Percentiles rank a stretch among this genome's conserved stretches.
Conservation (phyloP, 2,113 vertebrate genomes). For the Pygoscelis antarcticus region DNA sequence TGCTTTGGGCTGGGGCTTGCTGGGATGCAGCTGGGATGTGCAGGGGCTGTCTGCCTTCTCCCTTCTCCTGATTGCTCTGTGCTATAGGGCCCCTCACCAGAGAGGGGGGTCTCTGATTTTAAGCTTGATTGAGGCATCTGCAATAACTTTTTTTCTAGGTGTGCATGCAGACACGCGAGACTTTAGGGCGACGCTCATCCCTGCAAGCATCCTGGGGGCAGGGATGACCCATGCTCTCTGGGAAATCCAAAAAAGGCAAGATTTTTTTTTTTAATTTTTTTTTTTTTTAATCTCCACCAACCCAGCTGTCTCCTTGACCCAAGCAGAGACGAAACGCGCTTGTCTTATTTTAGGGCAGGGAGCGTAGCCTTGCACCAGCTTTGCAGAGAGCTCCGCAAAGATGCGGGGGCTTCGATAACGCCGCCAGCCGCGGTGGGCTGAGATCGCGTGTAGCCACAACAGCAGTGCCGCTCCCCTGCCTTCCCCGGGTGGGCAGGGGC, state of each 20-base stretch:
- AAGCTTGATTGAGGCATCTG: neutral
- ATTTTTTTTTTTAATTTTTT: neutral
- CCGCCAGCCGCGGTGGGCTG: neutral
- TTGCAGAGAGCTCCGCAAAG: fast-evolving
- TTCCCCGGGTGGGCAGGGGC: neutral
- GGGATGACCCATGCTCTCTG: fast-evolving
- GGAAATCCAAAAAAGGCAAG: neutral
- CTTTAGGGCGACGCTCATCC: neutral
- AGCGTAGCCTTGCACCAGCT: neutral
- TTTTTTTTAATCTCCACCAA: neutral
- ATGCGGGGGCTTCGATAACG: neutral
- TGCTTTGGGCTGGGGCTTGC: neutral
- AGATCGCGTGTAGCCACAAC: neutral
- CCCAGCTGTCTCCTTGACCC: neutral
- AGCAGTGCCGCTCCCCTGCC: neutral
- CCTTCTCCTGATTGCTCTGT: fast-evolving
- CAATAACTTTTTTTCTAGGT: neutral
- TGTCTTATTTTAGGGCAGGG: neutral
- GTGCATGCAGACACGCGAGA: fast-evolving
- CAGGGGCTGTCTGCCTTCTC: neutral
- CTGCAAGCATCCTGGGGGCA: neutral
- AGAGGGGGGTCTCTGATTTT: neutral
- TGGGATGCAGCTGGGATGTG: fast-evolving
- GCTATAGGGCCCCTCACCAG: neutral
- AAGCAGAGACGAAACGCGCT: neutral